These are phyloP conservation scores for human (Homo sapiens) DNA, from an alignment of 2,113 vertebrate genomes.

Conservation along the genomic window GRCh38 chr13:39765501-39766000, in stretches of 20 bases:
- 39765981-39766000: conserved; percentile 47
- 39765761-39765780: not conserved
- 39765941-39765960: conserved; percentile 43
- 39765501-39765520: not conserved
- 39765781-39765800: not conserved
- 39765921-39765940: conserved; percentile 29
- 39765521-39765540: not conserved
- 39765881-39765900: conserved; percentile 41
- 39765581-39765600: not conserved
- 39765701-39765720: conserved; percentile 6
- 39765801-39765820: conserved; percentile 42
- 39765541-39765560: not conserved
- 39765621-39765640: not conserved
- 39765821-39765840: conserved; percentile 36
- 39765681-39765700: not conserved
- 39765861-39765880: conserved; percentile 43
- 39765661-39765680: not conserved
- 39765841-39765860: not conserved
- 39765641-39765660: conserved; percentile 1
- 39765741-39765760: conserved; percentile 23
- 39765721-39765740: not conserved
- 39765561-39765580: not conserved
- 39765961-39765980: conserved; percentile 48
- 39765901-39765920: conserved; percentile 57
- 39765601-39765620: not conserved